These are phyloP conservation scores for Tenualosa thibaudeaui DNA, from an alignment of 2,797 vertebrate species.

Conservation along the genomic window DNA sequence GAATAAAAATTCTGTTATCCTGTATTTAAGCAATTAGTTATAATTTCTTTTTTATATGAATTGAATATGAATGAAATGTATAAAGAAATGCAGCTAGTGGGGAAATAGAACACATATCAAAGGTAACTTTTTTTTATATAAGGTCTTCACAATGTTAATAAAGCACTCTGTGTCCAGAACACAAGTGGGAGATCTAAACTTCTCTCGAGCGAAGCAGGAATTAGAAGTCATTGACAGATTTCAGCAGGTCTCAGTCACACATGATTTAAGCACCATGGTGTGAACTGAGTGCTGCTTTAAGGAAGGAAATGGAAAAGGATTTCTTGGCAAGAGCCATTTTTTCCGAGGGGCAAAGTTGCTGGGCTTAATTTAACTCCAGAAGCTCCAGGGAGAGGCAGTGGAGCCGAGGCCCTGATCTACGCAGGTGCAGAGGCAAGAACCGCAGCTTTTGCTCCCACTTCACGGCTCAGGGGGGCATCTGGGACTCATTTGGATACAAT, in stretches of 20 bases:
- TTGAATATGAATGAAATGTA: background rate
- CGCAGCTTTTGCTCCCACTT: slow-evolving; percentile 22
- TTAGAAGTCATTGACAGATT: slow-evolving; percentile 37
- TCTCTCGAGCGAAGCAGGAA: background rate
- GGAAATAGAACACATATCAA: background rate
- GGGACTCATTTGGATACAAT: slow-evolving; percentile 48
- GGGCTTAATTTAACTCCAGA: slow-evolving; percentile 56
- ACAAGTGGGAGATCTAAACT: background rate
- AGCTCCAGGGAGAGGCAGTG: slow-evolving; percentile 57
- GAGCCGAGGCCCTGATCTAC: slow-evolving; percentile 24
- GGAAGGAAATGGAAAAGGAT: slow-evolving; percentile 54
- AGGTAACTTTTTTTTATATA: background rate
- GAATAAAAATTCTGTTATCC: background rate
- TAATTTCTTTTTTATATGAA: background rate
- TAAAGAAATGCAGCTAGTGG: background rate
- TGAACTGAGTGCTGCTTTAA: slow-evolving; percentile 55
- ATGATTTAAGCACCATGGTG: slow-evolving; percentile 46
- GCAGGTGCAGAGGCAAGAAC: slow-evolving; percentile 46
- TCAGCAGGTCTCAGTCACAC: slow-evolving; percentile 43
- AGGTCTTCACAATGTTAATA: background rate
- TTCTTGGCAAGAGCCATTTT: slow-evolving; percentile 59
- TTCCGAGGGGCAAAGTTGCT: slow-evolving; percentile 57
- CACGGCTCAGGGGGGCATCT: slow-evolving; percentile 40
- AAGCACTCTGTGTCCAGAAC: slow-evolving; percentile 10
- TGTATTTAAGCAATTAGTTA: background rate